Base-by-base conservation (phyloP, 2,888 invertebrate species). In the Oscheius myriophilus region DNA sequence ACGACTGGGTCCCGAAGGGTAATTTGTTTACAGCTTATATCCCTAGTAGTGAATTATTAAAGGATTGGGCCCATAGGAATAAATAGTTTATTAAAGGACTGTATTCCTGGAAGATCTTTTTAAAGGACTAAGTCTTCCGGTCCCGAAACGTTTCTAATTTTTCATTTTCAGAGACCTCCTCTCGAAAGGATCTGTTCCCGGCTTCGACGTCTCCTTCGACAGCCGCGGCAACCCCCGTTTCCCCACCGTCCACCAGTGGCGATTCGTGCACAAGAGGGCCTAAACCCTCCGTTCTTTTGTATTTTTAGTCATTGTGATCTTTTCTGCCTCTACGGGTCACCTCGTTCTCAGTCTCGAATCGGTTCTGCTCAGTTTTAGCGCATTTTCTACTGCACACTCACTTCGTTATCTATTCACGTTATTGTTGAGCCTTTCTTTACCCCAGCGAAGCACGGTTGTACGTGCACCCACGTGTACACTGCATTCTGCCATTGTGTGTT, bases 221-320 rank as follows among this genome's bases (percentile, higher is more conserved):
- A 66, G 57, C 23, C 57, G 46, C 18, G n/a, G 25, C 18, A 66
- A 66, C 39, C 26, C 39, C 21, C 66, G 66, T 1, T 66, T 66
- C 58, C 66, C 66, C 9, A 66, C 66, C 0, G 39, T 66, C 18
- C 51, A 57, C 41, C 58, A 55, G 18, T 66, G 66, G 66, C 51
- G 49, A n/a, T 63, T 63, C 25, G 39, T 53, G 12, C 39, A 52
- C 21, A 18, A 49, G 25, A 52, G 63, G 42, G 49, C 49, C 23
- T 63, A 42, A 33, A n/a, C 14, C 18, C 46, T 46, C 33, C n/a
- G n/a, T 33, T 33, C 9, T 9, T 7, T 52, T 49, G 49, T 49
- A 49, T 49, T 49, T 49, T 18, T 49, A 49, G 18, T n/a, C 45
- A n/a, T 49, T 49, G 23, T 18, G 49, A 49, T 21, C 49, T 49